Conservation (phyloP, 1,140 invertebrate genomes). For the Laodelphax striatellus region DNA sequence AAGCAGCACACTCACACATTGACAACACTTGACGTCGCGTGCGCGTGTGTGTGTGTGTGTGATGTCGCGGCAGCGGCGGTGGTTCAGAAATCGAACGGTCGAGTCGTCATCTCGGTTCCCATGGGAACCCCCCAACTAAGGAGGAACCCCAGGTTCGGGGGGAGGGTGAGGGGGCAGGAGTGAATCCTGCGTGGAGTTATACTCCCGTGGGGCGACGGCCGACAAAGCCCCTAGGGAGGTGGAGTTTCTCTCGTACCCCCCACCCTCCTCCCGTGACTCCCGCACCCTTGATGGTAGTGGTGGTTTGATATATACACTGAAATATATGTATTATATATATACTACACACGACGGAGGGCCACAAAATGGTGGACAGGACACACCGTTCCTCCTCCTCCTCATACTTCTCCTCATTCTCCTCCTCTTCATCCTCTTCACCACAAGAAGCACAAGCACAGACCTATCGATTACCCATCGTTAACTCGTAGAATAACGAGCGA, state of each 20-base stretch:
- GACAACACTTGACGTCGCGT: no score
- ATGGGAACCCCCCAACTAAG: slow-evolving; percentile 32
- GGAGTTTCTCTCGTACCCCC: slow-evolving; percentile 29
- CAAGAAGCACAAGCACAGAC: background rate
- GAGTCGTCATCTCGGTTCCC: slow-evolving; percentile 31
- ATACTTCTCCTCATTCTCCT: background rate
- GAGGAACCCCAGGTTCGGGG: slow-evolving; percentile 10
- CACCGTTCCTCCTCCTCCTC: slow-evolving; percentile 1
- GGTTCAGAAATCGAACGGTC: slow-evolving; percentile 26
- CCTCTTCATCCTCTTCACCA: background rate
- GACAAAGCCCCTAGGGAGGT: slow-evolving; percentile 24
- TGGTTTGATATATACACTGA: background rate
- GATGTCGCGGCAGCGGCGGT: no score
- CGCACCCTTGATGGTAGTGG: background rate
- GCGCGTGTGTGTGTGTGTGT: no score
- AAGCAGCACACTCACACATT: no score
- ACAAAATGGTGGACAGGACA: slow-evolving; percentile 10
- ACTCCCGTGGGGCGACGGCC: slow-evolving; percentile 27
- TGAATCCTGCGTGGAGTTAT: slow-evolving; percentile 16
- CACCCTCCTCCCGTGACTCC: background rate
- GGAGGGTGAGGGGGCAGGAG: slow-evolving; percentile 19
- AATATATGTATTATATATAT: no score
- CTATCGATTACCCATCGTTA: slow-evolving; percentile 1
- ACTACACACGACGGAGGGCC: slow-evolving; percentile 1
- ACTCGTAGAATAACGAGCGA: background rate